A percentile compares a stretch with the other conserved stretches of the same genome.
Evolutionary conservation across 2,113 vertebrate species (phyloP).

Genomic region (Chaenocephalus aceratus): DNA sequence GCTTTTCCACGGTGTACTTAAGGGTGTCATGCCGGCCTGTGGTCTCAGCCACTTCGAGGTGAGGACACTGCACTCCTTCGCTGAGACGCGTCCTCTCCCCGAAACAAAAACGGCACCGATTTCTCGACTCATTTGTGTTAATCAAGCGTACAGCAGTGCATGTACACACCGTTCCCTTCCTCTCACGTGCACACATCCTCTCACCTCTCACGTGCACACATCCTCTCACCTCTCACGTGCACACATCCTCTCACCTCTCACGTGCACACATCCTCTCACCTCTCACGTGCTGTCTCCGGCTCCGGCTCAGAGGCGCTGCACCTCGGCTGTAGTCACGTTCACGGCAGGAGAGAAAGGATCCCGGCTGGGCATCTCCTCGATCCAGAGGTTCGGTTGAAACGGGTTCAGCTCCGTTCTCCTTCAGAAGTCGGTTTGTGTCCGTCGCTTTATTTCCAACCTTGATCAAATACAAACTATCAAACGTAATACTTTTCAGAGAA

Average conservation of each 20-base stretch:
- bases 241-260: too few relatives aligned
- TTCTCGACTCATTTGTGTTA: constrained; percentile 65
- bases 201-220: not conserved
- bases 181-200: constrained; percentile 35
- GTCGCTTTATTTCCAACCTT: too few relatives aligned
- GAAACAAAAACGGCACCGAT: constrained; percentile 29
- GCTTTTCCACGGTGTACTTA: constrained; percentile 72
- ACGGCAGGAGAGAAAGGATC: constrained; percentile 3
- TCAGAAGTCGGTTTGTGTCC: too few relatives aligned
- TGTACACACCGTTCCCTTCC: constrained; percentile 53
- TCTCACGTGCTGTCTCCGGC: too few relatives aligned
- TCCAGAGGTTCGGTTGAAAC: too few relatives aligned
- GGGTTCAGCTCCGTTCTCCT: too few relatives aligned
- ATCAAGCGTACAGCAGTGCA: constrained; percentile 77
- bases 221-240: too few relatives aligned
- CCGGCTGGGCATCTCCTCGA: constrained; percentile 10
- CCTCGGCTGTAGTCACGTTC: constrained; percentile 43
- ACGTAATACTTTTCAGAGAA: too few relatives aligned
- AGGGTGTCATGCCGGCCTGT: constrained; percentile 57
- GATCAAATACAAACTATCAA: too few relatives aligned
- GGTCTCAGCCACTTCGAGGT: constrained; percentile 67
- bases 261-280: too few relatives aligned
- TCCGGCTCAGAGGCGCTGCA: not conserved
- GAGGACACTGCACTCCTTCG: constrained; percentile 10
- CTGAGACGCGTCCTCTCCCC: constrained; percentile 8